A percentile compares a stretch with the other conserved stretches of the same genome.
These are phyloP conservation scores for Lumbricus terrestris DNA, from an alignment of 2,888 invertebrate species.

Conservation along the genomic window DNA sequence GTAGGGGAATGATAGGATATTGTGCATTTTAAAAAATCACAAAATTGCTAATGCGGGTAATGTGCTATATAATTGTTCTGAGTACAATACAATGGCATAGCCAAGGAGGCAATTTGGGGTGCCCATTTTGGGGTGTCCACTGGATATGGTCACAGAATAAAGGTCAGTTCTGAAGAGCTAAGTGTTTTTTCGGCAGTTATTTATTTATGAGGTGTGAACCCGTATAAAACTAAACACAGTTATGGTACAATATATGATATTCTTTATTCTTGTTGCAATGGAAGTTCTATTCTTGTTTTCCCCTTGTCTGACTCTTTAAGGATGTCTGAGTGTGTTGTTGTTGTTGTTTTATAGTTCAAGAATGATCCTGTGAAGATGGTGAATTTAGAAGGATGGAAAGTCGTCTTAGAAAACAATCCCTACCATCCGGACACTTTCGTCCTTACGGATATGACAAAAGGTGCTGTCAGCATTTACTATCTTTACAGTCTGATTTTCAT, in stretches of 20 bases:
- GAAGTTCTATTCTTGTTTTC: neutral
- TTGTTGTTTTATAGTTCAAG: slow-evolving; percentile 71
- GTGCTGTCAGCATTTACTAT: slow-evolving; percentile 47
- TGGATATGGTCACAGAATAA: too few relatives aligned
- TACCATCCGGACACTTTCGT: slow-evolving; percentile 79
- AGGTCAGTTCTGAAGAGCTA: too few relatives aligned
- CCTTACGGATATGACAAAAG: slow-evolving; percentile 75
- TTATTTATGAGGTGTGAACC: too few relatives aligned
- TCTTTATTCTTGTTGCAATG: neutral
- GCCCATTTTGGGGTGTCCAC: too few relatives aligned
- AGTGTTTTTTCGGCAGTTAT: too few relatives aligned
- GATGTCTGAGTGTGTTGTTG: too few relatives aligned
- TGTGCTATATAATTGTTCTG: neutral
- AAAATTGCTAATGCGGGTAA: neutral
- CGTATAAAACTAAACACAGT: too few relatives aligned
- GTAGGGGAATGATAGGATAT: neutral
- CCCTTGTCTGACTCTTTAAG: neutral
- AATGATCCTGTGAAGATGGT: slow-evolving; percentile 83
- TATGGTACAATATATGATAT: too few relatives aligned
- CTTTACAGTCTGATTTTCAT: neutral
- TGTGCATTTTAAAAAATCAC: neutral
- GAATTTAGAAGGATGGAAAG: slow-evolving; percentile 77
- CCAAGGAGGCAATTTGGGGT: too few relatives aligned
- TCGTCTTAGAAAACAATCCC: slow-evolving; percentile 71
- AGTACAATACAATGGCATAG: neutral